These are phyloP conservation scores for Tethea ocularis DNA, from an alignment of 2,888 invertebrate genomes.

Conservation along the genomic window DNA sequence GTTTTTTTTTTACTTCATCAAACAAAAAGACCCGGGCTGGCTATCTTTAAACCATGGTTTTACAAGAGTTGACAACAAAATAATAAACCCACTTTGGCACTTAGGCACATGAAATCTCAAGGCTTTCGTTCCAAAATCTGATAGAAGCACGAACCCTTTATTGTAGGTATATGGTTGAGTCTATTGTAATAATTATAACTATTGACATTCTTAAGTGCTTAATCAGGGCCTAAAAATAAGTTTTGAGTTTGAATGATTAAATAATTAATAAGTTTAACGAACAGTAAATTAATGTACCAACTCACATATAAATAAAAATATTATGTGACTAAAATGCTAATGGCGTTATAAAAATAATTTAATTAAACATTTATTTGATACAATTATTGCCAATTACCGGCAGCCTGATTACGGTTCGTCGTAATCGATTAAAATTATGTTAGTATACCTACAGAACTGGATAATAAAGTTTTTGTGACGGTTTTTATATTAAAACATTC, in stretches of 20 bases:
- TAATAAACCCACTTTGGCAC: too few species aligned
- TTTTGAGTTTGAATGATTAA: background rate
- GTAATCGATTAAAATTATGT: conserved; percentile 9
- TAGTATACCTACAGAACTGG: conserved; percentile 3
- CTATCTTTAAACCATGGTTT: too few species aligned
- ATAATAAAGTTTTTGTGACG: conserved; percentile 18
- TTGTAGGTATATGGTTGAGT: too few species aligned
- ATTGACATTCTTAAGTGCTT: too few species aligned
- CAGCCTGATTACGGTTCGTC: conserved; percentile 6
- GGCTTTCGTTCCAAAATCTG: too few species aligned
- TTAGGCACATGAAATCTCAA: too few species aligned
- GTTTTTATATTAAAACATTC: conserved; percentile 21
- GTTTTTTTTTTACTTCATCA: too few species aligned
- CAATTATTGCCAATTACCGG: conserved; percentile 3
- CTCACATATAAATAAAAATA: background rate
- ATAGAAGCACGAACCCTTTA: too few species aligned
- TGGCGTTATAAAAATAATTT: background rate
- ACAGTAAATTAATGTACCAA: background rate
- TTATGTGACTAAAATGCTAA: background rate
- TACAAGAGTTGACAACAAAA: too few species aligned
- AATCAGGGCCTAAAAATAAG: too few species aligned
- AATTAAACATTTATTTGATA: conserved; percentile 4
- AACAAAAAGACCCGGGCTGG: too few species aligned
- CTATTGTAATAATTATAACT: too few species aligned
- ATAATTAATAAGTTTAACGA: background rate